A percentile compares a stretch with the other conserved stretches of the same genome.
Evolutionary conservation across 2,888 invertebrate species (phyloP).

Genomic region (Philonicus albiceps): DNA sequence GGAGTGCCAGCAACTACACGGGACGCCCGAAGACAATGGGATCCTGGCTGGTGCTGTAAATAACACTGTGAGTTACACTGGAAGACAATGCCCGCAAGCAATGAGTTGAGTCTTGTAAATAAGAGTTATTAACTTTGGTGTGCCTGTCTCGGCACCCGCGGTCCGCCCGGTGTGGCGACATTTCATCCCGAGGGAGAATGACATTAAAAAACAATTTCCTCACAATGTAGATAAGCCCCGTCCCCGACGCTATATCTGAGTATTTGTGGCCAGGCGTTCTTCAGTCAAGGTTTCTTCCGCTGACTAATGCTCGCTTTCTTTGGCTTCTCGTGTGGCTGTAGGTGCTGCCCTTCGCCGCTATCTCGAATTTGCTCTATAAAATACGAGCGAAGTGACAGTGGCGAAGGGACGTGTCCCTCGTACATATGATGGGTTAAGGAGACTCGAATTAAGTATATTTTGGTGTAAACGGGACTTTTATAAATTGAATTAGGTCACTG

Average conservation of each 20-base stretch:
- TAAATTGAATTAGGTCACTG: constrained; percentile 45
- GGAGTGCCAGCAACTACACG: background rate
- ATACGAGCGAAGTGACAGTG: constrained; percentile 39
- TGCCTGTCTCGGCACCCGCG: background rate
- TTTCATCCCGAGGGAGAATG: constrained; percentile 45
- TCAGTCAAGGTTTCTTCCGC: background rate
- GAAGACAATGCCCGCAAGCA: constrained; percentile 37
- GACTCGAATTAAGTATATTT: constrained; percentile 47
- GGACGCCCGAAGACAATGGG: constrained; percentile 18
- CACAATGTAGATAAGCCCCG: constrained; percentile 45
- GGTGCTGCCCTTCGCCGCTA: constrained; percentile 7
- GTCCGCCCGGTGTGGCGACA: background rate
- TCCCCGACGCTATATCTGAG: background rate
- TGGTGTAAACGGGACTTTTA: constrained; percentile 44
- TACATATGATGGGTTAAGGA: constrained; percentile 45
- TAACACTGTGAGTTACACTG: constrained; percentile 30
- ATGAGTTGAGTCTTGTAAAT: constrained; percentile 36
- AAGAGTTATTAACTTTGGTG: constrained; percentile 34
- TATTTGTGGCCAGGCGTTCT: constrained; percentile 15
- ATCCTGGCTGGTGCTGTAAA: constrained; percentile 3
- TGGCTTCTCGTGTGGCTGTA: background rate
- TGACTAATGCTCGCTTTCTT: background rate
- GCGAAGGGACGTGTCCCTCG: constrained; percentile 42
- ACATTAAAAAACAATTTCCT: constrained; percentile 48
- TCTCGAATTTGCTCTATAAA: constrained; percentile 33